These are phyloP conservation scores for Amblyopsis rosae DNA, from an alignment of 2,113 vertebrate species.

Conservation along the genomic window DNA sequence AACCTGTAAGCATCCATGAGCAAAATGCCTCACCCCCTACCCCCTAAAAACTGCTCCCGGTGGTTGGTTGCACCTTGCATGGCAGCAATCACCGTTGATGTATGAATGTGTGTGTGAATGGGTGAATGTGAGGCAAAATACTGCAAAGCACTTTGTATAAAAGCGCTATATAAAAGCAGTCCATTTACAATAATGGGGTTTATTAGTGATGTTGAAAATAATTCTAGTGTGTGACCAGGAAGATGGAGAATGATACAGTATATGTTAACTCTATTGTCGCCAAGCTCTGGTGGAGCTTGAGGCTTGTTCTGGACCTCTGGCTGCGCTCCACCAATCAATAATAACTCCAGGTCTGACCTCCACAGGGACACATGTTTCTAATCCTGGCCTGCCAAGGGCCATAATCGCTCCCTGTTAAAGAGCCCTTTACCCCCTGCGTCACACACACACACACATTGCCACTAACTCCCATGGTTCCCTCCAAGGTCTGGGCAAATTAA, in stretches of 20 bases:
- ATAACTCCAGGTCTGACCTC: constrained; percentile 93
- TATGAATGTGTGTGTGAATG: too few relatives aligned
- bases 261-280: constrained; percentile 28
- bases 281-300: constrained; percentile 20
- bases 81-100: too few relatives aligned
- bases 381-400: constrained; percentile 92
- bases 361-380: constrained; percentile 98
- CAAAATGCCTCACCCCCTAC: too few relatives aligned
- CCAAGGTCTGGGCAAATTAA: constrained; percentile 92
- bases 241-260: background rate
- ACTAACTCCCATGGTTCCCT: constrained; percentile 85
- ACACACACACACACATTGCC: constrained; percentile 51
- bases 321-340: constrained; percentile 90
- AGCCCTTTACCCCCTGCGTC: constrained; percentile 48
- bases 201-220: too few relatives aligned
- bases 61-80: too few relatives aligned
- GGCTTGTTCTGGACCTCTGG: constrained; percentile 70
- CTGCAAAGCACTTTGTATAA: too few relatives aligned
- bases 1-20: too few relatives aligned
- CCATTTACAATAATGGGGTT: too few relatives aligned
- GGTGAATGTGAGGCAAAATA: too few relatives aligned
- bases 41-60: too few relatives aligned
- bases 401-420: constrained; percentile 90
- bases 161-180: too few relatives aligned
- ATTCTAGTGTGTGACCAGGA: too few relatives aligned